Percentiles rank a stretch among this genome's conserved stretches.
phyloP scores from a whole-genome alignment of 2,797 vertebrate species.

The Artibeus lituratus region DNA sequence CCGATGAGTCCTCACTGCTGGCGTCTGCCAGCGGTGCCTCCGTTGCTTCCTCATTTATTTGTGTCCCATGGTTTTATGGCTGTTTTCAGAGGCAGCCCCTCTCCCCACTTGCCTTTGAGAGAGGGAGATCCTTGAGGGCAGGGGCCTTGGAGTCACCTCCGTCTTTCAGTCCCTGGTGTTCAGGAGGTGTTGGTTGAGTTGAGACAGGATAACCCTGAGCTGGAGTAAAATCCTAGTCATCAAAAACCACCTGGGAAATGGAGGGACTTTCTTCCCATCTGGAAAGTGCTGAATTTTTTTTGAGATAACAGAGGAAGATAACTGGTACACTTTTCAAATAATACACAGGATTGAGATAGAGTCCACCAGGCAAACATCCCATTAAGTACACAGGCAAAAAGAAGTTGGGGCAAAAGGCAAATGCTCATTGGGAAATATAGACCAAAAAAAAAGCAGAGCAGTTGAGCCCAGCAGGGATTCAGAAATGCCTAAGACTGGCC shows the following conservation, averaged over 20 bases:
- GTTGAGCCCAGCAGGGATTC: neutral
- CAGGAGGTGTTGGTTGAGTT: neutral
- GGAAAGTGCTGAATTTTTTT: slow-evolving; percentile 7
- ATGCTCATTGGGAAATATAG: neutral
- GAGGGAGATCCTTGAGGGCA: neutral
- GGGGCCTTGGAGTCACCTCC: neutral
- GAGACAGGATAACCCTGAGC: neutral
- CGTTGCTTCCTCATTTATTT: neutral
- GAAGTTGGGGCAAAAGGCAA: neutral
- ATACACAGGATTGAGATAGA: neutral
- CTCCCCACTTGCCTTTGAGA: neutral
- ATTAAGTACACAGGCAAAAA: neutral
- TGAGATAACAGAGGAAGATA: slow-evolving; percentile 9
- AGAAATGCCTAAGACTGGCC: neutral
- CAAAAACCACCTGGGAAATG: slow-evolving; percentile 5
- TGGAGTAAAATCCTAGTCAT: slow-evolving; percentile 45
- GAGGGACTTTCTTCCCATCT: slow-evolving; percentile 3
- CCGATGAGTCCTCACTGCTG: rapidly evolving
- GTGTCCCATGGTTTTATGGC: neutral
- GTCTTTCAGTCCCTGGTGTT: neutral
- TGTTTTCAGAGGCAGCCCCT: neutral
- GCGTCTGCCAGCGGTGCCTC: neutral
- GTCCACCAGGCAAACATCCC: neutral
- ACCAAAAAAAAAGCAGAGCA: neutral
- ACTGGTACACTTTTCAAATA: neutral